Evolutionary conservation across 2,888 invertebrate species (phyloP), one percentile per base, ranked within the genome.

Genomic region (Rhamnusium bicolor): DNA sequence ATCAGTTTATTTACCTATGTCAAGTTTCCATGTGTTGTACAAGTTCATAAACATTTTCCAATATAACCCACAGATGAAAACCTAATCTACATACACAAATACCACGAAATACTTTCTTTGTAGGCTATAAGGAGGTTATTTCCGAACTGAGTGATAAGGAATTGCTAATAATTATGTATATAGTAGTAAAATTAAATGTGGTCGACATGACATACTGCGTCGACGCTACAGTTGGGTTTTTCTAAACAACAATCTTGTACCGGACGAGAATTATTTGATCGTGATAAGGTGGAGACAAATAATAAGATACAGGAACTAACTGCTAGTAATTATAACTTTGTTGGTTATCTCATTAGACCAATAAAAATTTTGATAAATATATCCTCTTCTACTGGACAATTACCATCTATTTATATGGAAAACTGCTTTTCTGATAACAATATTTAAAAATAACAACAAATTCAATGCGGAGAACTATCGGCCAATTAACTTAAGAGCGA

Each of bases 41-140:
- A 71, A 69, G 51, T 71, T 69, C 71, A 71, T 71, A 51, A 71
- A 63, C 74, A 74, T 74, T 56, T 27, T 16, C 49, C 49, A 49
- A 16, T 18, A 49, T 2, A 14, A 27, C 2, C 27, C 12, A 27
- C n/a, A n/a, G 14, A 27, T 27, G 53, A 27, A 27, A 56, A 27
- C 7, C 7, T 56, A 27, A 56, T 6, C 21, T 21, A 53, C 51
- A 49, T 8, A n/a, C 49, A 49, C 18, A 49, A 49, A 18, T 18
- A 16, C 49, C n/a, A 14, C 49, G 18, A 10, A 18, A 49, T 16
- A 49, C 18, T 49, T 16, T 18, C 16, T 8, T 18, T 49, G 16
- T 14, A 3, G 5, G 16, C 7, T 16, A 5, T 47, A 47, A 16
- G n/a, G 49, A 16, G 49, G 4, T 49, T 49, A 16, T 49, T 49